Evolutionary conservation across 2,888 invertebrate species (phyloP), one percentile per base, ranked within the genome.

Genomic region (Sphaeridia pumilis): DNA sequence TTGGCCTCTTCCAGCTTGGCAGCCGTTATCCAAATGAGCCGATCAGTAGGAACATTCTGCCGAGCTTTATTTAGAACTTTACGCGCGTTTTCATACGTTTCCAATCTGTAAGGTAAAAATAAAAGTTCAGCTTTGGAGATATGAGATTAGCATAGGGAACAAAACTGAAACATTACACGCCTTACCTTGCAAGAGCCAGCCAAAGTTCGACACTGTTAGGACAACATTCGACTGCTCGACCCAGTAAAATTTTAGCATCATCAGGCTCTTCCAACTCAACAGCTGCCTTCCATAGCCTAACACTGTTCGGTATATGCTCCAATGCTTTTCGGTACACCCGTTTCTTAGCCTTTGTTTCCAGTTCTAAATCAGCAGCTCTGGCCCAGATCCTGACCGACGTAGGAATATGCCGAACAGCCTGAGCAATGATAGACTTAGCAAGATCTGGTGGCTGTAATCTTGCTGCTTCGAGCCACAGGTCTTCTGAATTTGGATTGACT

Each of bases 11-110:
- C 98, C 44, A 99, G 74, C 70, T 97, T 94, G 1, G 98, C 97
- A 52, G 98, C 98, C 0, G 94, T 94, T 2, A 95, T 92, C 98
- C 98, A 99, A 69, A 99, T 97, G 71, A 93, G 92, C 58, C 97
- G 77, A 70, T 98, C 98, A 0, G 98, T 99, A 0, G 98, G 98
- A 66, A 98, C 90, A 72, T 93, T 95, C 71, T 98, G 95, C 58
- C 98, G 78, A 0, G 98, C 98, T 70, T 95, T 97, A 69, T 99
- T 99, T 20, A 99, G 73, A 0, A 95, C 94, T 72, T 93, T 93
- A 42, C 95, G 77, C 0, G 98, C 98, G 70, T 98, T 98, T 67
- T 97, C 95, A 68, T 98, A 99, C 0, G 86, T 89, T 71, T 99
- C 98, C 22, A 99, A 74, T 31, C 95, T 76, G 61, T 49, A 52